Evolutionary conservation across 2,797 vertebrate genomes (phyloP), one percentile per base, ranked within the genome.

Genomic region (Sebastes paucispinis): DNA sequence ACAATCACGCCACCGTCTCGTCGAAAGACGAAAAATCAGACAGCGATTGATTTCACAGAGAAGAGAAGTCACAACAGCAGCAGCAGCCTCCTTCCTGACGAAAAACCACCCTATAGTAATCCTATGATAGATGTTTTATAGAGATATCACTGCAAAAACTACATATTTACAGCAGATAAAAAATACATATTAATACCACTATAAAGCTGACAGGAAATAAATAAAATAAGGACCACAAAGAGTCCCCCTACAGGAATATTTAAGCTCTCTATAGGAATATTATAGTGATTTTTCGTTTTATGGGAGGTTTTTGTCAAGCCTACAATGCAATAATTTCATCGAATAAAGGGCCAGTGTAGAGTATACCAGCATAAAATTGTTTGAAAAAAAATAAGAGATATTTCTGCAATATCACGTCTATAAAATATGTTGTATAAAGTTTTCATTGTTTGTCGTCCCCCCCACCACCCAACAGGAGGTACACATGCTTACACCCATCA

Each of bases 291-390:
- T 91, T 94, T 94, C 91, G 93, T 91, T 82, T 27, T 79, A 83
- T 84, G 80, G 87, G 89, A 93, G 91, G 91, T 85, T 79, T 77
- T 77, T 83, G 86, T 90, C 77, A 93, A 94, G 92, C 92, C 92
- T 96, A 96, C 95, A 96, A 98, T 98, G 98, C 98, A 99, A 98
- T 99, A 99, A 98, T 96, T 96, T 95, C 96, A 96, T 91, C 91
- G 90, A 95, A 94, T 91, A 93, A 94, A 98, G 97, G 97, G 97
- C 98, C 97, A 98, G 97, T 97, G 96, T 97, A 97, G 95, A 97
- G 95, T 93, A 97, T 97, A 98, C 98, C 98, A 98, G 98, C 98
- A 99, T 97, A 95, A 96, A 47, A 94, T 95, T 95, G 96, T 95
- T 96, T 87, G 47, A 94, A 95, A 92, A 94, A 92, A 94, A 88